Evolutionary conservation across 2,113 vertebrate genomes (phyloP).

Genomic region (Pongo abelii): DNA sequence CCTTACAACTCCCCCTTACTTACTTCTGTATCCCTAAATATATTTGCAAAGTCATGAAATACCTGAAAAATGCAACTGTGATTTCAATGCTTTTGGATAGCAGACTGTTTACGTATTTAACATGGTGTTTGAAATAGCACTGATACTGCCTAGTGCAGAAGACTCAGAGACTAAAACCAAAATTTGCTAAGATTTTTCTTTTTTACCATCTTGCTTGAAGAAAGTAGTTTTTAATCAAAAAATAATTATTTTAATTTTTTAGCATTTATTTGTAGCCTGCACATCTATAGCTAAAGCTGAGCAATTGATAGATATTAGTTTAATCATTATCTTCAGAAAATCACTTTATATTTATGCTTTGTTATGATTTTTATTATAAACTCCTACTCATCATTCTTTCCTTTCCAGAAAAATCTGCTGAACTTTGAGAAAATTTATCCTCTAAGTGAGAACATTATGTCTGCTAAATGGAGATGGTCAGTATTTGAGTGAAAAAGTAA

Average conservation of each 20-base stretch:
- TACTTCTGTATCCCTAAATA: rapidly evolving
- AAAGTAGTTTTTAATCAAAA: background rate
- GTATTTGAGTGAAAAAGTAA: slow-evolving; percentile 12
- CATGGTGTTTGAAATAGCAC: background rate
- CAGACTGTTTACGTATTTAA: background rate
- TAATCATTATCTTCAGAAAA: background rate
- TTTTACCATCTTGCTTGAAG: background rate
- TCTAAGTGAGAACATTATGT: background rate
- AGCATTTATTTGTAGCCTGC: background rate
- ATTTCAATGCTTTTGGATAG: background rate
- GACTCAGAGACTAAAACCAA: background rate
- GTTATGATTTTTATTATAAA: background rate
- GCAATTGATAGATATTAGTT: background rate
- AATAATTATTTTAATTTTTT: background rate
- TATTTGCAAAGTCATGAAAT: background rate
- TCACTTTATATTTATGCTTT: background rate
- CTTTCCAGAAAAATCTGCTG: slow-evolving; percentile 19
- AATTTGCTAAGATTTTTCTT: background rate
- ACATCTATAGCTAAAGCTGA: background rate
- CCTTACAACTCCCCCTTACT: background rate
- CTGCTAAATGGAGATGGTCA: background rate
- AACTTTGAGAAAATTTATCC: slow-evolving; percentile 9
- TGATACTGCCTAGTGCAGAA: background rate
- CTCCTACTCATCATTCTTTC: background rate
- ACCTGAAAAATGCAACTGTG: background rate